Evolutionary conservation across 2,888 invertebrate genomes (phyloP).

Genomic region (Neoaliturus tenellus): DNA sequence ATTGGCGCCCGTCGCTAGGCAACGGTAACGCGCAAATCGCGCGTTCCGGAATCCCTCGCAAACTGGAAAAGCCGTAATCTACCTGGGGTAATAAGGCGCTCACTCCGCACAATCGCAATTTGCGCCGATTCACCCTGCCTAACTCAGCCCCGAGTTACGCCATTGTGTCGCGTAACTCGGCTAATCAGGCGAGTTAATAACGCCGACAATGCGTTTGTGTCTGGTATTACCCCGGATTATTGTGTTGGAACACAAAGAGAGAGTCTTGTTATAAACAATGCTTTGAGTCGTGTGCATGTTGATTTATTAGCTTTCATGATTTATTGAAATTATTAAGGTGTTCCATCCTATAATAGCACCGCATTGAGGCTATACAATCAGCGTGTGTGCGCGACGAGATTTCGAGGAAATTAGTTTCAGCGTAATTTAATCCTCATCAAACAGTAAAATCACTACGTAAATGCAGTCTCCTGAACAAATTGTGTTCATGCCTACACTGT

Average conservation of each 20-base stretch:
- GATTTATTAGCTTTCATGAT: not conserved
- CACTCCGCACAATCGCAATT: not conserved
- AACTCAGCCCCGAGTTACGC: not conserved
- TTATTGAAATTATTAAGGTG: not conserved
- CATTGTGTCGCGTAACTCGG: not conserved
- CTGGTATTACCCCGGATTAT: not conserved
- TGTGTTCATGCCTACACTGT: too few relatives aligned
- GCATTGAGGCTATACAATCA: too few relatives aligned
- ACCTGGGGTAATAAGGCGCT: conserved; percentile 25
- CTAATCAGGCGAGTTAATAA: not conserved
- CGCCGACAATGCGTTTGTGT: not conserved
- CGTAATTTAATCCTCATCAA: too few relatives aligned
- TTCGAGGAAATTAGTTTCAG: too few relatives aligned
- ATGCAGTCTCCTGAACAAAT: too few relatives aligned
- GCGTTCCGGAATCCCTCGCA: conserved; percentile 13
- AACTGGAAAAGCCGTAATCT: conserved; percentile 44
- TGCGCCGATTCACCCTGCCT: not conserved
- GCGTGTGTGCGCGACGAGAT: too few relatives aligned
- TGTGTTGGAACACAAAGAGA: not conserved
- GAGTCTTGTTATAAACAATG: not conserved
- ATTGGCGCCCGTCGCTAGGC: conserved; percentile 46
- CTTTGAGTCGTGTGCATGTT: not conserved
- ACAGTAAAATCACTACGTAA: too few relatives aligned
- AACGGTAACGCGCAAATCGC: conserved; percentile 54
- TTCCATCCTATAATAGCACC: too few relatives aligned